phyloP scores from a whole-genome alignment of 1,140 invertebrate genomes.

The Hypothenemus hampei region DNA sequence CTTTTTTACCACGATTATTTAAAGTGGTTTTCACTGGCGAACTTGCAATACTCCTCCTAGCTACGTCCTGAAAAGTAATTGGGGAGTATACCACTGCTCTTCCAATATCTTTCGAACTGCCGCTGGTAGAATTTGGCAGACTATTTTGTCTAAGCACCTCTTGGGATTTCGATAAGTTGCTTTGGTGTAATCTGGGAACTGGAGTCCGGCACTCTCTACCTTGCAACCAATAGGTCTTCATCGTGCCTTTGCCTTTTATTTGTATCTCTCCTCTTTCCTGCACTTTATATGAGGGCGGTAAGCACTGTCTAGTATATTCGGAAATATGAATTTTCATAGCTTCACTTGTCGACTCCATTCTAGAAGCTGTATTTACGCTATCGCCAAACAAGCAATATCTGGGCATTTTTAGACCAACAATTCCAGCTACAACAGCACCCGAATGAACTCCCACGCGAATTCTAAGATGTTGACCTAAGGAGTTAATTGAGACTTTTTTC shows the following conservation, averaged over 20 bases:
- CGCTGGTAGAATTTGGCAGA: conserved; percentile 23
- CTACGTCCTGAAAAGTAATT: conserved; percentile 79
- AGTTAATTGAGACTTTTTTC: conserved; percentile 2
- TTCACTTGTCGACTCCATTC: conserved; percentile 88
- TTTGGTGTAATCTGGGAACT: conserved; percentile 31
- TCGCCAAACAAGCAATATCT: conserved; percentile 88
- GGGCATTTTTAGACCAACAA: conserved; percentile 94
- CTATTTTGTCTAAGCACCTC: conserved; percentile 30
- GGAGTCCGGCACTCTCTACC: conserved; percentile 58
- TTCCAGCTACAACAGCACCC: conserved; percentile 88
- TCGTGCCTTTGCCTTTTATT: conserved; percentile 82
- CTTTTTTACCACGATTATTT: conserved; percentile 45
- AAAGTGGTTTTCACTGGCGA: conserved; percentile 56
- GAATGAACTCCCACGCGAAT: conserved; percentile 89
- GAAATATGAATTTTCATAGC: conserved; percentile 95
- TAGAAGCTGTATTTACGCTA: conserved; percentile 84
- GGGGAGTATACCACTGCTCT: conserved; percentile 67
- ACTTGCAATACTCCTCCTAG: conserved; percentile 65
- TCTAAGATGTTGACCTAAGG: conserved; percentile 73
- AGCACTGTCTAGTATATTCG: conserved; percentile 72
- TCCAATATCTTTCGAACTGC: conserved; percentile 39
- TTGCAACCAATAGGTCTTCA: conserved; percentile 92
- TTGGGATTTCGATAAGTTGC: conserved; percentile 37
- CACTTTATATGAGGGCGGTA: conserved; percentile 72
- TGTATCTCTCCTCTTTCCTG: conserved; percentile 76